A percentile compares a stretch with the other conserved stretches of the same genome.
Evolutionary conservation across 2,797 vertebrate species (phyloP).

Genomic region (Ctenosaura bakeri): DNA sequence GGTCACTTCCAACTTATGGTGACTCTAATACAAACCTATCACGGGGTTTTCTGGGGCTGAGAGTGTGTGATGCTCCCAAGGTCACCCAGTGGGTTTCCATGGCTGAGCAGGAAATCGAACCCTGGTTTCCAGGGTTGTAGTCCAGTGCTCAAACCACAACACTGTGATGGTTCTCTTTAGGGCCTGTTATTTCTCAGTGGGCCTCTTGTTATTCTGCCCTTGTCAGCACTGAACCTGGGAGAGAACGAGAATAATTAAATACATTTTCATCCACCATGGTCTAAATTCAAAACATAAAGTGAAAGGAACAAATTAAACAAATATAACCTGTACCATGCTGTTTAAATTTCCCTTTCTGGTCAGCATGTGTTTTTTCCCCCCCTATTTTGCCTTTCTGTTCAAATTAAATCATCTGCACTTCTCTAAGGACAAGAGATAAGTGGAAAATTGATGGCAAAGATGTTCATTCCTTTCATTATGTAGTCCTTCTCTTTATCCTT

Average conservation of each 20-base stretch:
- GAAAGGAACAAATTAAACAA: conserved; percentile 27
- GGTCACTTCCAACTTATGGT: no score
- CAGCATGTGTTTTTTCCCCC: not conserved
- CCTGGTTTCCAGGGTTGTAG: no score
- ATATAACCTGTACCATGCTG: not conserved
- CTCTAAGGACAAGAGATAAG: conserved; percentile 53
- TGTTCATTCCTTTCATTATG: conserved; percentile 46
- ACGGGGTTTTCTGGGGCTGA: no score
- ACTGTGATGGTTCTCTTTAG: no score
- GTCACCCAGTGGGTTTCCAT: no score
- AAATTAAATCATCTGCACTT: conserved; percentile 27
- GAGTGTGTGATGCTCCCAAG: no score
- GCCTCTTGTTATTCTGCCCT: not conserved
- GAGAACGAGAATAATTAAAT: not conserved
- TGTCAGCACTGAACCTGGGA: not conserved
- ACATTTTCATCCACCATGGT: not conserved
- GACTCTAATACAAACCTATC: no score
- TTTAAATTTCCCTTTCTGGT: conserved; percentile 11
- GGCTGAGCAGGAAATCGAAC: no score
- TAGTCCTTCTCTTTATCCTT: conserved; percentile 61
- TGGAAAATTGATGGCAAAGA: conserved; percentile 47
- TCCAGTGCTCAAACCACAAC: no score
- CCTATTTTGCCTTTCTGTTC: not conserved
- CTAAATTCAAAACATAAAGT: conserved; percentile 1
- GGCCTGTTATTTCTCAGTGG: not conserved